Evolutionary conservation across 2,797 vertebrate species (phyloP).

Genomic region (Typhlichthys subterraneus): DNA sequence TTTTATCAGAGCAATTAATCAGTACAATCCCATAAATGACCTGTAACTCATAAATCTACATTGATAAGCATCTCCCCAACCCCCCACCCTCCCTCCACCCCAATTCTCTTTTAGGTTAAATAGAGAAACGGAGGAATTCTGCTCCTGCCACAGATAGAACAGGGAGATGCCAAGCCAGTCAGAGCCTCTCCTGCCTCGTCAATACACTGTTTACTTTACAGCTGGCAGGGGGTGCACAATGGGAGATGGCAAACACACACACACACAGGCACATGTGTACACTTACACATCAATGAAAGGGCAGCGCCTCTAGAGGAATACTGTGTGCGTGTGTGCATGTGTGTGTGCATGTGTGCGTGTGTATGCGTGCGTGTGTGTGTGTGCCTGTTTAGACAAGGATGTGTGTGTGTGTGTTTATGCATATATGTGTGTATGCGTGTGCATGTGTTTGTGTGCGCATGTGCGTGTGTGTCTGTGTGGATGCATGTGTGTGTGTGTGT

Average conservation of each 20-base stretch:
- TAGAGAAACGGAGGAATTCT: constrained; percentile 11
- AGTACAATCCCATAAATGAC: too few species aligned
- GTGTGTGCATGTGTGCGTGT: neutral
- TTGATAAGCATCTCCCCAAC: constrained; percentile 14
- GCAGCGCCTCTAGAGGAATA: constrained; percentile 30
- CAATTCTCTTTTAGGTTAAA: constrained; percentile 10
- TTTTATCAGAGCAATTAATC: too few species aligned
- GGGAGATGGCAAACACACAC: constrained; percentile 24
- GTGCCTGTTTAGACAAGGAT: too few species aligned
- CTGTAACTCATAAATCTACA: constrained; percentile 2
- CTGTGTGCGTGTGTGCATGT: constrained; percentile 19
- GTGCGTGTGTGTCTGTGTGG: too few species aligned
- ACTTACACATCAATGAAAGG: constrained; percentile 1
- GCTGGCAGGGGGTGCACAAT: constrained; percentile 64
- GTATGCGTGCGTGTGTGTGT: constrained; percentile 39
- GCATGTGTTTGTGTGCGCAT: constrained; percentile 2
- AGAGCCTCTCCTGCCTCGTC: constrained; percentile 74
- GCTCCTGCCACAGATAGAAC: constrained; percentile 1
- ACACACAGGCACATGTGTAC: constrained; percentile 9
- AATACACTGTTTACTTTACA: constrained; percentile 74
- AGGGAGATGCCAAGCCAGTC: constrained; percentile 73
- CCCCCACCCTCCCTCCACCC: constrained; percentile 3
- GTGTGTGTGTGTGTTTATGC: too few species aligned
- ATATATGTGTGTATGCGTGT: too few species aligned
- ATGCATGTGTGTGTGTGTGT: too few species aligned